Evolutionary conservation across 2,888 invertebrate genomes (phyloP).

Genomic region (Escarpia spicata): DNA sequence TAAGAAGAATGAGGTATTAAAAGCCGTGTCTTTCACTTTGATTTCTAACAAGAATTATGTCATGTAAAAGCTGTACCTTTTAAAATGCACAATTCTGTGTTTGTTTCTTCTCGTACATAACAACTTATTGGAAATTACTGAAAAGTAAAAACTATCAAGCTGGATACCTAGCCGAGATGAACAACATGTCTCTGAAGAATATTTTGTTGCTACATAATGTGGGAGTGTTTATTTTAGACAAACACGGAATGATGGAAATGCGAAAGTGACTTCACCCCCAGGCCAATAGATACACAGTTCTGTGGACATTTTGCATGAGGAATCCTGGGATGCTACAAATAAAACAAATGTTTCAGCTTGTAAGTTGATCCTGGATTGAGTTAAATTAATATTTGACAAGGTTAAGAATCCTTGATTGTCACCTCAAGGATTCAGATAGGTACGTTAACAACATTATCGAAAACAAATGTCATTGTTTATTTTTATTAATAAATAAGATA

Average conservation of each 20-base stretch:
- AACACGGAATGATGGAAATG: neutral
- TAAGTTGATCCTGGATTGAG: neutral
- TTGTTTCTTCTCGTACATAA: neutral
- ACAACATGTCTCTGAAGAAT: neutral
- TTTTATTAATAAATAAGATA: neutral
- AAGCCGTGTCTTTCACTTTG: neutral
- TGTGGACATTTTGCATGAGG: neutral
- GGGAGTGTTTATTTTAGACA: neutral
- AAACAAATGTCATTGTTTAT: neutral
- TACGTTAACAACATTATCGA: no score
- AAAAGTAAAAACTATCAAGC: neutral
- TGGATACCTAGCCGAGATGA: no score
- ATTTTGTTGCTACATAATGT: neutral
- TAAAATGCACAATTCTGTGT: neutral
- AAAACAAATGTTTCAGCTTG: neutral
- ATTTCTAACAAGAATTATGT: conserved; percentile 34
- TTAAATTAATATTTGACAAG: no score
- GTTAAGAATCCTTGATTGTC: no score
- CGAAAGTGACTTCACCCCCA: neutral
- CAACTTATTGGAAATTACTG: neutral
- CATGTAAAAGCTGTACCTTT: neutral
- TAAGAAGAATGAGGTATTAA: neutral
- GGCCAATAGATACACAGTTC: neutral
- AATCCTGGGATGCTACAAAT: neutral
- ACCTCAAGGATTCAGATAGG: no score